Conservation (phyloP, 2,113 vertebrate genomes). For the Spea bombifrons region DNA sequence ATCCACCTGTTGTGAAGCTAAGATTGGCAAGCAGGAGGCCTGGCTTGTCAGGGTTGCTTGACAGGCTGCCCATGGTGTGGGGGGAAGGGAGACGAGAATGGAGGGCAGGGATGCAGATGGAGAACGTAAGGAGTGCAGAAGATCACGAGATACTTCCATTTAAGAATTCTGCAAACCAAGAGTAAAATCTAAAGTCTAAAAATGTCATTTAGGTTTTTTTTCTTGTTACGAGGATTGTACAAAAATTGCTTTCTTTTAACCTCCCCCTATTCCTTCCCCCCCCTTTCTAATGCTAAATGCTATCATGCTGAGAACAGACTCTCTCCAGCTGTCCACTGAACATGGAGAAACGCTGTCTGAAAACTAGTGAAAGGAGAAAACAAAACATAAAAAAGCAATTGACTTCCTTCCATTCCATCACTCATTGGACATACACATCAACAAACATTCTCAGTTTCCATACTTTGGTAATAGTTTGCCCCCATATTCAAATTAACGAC, state of each 20-base stretch:
- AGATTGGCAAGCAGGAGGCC: slow-evolving; percentile 45
- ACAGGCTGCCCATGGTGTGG: slow-evolving; percentile 32
- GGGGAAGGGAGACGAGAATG: slow-evolving; percentile 21
- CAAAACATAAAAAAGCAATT: too few relatives aligned
- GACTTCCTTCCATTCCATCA: not conserved
- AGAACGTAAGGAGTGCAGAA: not conserved
- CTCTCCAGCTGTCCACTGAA: slow-evolving; percentile 17
- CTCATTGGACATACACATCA: too few relatives aligned
- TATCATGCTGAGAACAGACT: slow-evolving; percentile 12
- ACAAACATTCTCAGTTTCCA: too few relatives aligned
- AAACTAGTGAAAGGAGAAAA: not conserved
- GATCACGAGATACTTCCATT: not conserved
- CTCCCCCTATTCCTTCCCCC: not conserved
- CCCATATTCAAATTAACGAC: too few relatives aligned
- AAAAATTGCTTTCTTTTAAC: not conserved
- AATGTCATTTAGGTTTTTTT: not conserved
- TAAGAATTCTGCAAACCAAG: not conserved
- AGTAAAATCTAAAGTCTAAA: too few relatives aligned
- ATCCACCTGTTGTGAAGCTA: slow-evolving; percentile 45
- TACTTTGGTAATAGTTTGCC: too few relatives aligned
- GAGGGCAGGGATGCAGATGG: slow-evolving; percentile 1
- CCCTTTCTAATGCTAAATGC: not conserved
- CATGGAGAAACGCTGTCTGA: not conserved
- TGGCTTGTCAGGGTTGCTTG: slow-evolving; percentile 39
- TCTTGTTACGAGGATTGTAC: slow-evolving; percentile 6